Base-by-base conservation (phyloP, 2,113 vertebrate species). In the Neogale vison region DNA sequence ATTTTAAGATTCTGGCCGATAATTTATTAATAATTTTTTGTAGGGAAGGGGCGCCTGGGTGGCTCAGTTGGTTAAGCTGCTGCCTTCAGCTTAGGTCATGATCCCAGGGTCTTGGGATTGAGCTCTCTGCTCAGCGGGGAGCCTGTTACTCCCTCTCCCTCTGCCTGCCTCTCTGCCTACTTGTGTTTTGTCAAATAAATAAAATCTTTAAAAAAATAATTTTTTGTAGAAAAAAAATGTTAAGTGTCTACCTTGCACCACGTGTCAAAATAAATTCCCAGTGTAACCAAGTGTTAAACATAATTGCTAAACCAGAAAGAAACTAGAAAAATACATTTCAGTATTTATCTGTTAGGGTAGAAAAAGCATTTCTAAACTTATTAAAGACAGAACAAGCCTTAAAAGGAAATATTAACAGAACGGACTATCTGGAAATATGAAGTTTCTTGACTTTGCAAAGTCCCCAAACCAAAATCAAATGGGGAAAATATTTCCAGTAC, bases 401-500 rank as follows among this genome's bases (percentile, higher is more conserved):
- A 59, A 61, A 71, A 45, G 20, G 63, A 83, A 59, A 45, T 34
- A 29, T 36, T 83, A 88, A 39, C 42, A 89, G 71, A 57, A 20
- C 36, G 57, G n/a, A 63, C 52, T 93, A 14, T 15, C 21, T 90
- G 50, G 76, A 80, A 88, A 65, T 67, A 9, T n/a, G 85, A 80
- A 92, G 34, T n/a, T 79, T 87, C 45, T 83, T 80, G 10, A 85
- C 72, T 81, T 96, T 14, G 69, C 29, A 81, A 39, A 88, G 36
- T 24, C 23, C 47, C 26, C 57, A 84, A 90, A 95, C 4, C 47
- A 83, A 97, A 97, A 84, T 83, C 50, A 97, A 93, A 57, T 47
- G 61, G 69, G 17, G 21, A 92, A 96, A 83, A 82, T 52, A 79
- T 61, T 74, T 95, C 59, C 26, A 95, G 52, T 29, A 39, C 17